Conservation (phyloP, 1,140 invertebrate species). For the Pseudomyrmex dendroicus region DNA sequence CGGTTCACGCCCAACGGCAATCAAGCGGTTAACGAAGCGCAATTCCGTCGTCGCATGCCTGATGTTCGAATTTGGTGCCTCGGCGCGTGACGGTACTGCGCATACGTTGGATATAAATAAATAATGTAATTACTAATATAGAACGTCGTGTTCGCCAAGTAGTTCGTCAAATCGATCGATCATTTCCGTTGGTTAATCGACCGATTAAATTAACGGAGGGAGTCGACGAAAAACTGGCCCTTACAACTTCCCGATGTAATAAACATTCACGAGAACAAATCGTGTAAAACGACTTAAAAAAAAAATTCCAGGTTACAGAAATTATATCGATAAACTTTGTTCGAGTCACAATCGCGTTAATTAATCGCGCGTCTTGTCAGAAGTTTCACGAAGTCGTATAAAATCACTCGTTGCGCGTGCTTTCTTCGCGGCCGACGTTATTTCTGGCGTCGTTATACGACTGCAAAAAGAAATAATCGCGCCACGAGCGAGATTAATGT, state of each 20-base stretch:
- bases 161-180: too few relatives aligned
- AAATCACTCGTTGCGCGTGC: background rate
- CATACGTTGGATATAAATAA: background rate
- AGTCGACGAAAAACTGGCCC: too few relatives aligned
- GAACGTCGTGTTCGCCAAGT: constrained; percentile 40
- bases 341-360: background rate
- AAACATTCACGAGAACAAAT: too few relatives aligned
- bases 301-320: too few relatives aligned
- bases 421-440: constrained; percentile 40
- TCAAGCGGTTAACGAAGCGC: constrained; percentile 22
- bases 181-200: too few relatives aligned
- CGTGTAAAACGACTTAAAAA: too few relatives aligned
- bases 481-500: constrained; percentile 45
- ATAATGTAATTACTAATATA: background rate
- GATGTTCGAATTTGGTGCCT: constrained; percentile 59
- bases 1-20: background rate
- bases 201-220: too few relatives aligned
- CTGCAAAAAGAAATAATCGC: constrained; percentile 46
- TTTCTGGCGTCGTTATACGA: constrained; percentile 38
- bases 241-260: too few relatives aligned
- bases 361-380: constrained; percentile 10
- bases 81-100: constrained; percentile 66
- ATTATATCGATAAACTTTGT: constrained; percentile 7
- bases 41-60: constrained; percentile 49
- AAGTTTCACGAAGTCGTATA: constrained; percentile 22